A percentile compares a stretch with the other conserved stretches of the same genome.
Evolutionary conservation across 2,797 vertebrate genomes (phyloP).

Genomic region (Buceros bicornis): DNA sequence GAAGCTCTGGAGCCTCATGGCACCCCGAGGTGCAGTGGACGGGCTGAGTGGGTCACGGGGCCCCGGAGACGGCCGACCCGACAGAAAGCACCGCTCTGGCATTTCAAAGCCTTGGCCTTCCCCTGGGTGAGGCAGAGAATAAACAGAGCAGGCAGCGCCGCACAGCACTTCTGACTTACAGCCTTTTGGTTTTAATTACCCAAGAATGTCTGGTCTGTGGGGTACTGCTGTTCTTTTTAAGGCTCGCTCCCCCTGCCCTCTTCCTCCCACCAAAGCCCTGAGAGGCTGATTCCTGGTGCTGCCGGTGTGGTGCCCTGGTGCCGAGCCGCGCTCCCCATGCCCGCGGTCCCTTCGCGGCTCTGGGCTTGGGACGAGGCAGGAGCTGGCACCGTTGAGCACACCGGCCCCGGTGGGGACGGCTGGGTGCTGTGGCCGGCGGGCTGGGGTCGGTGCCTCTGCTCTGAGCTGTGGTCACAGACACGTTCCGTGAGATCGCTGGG

Average conservation of each 20-base stretch:
- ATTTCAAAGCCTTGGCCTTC: background rate
- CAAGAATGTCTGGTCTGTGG: slow-evolving; percentile 64
- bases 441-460: background rate
- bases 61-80: background rate
- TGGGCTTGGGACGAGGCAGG: background rate
- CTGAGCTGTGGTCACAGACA: no score
- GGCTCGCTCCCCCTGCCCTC: background rate
- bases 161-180: background rate
- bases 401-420: fast-evolving
- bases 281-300: background rate
- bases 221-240: slow-evolving; percentile 10
- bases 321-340: fast-evolving
- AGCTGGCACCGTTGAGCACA: fast-evolving
- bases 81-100: background rate
- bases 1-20: background rate
- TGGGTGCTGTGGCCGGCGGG: fast-evolving
- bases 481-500: no score
- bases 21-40: fast-evolving
- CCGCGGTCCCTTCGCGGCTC: fast-evolving
- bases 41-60: background rate
- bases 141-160: background rate
- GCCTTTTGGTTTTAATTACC: slow-evolving; percentile 68
- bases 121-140: slow-evolving; percentile 32
- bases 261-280: background rate
- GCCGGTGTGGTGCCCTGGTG: fast-evolving